Conservation (phyloP, 2,113 vertebrate species). For the Cettia cetti region DNA sequence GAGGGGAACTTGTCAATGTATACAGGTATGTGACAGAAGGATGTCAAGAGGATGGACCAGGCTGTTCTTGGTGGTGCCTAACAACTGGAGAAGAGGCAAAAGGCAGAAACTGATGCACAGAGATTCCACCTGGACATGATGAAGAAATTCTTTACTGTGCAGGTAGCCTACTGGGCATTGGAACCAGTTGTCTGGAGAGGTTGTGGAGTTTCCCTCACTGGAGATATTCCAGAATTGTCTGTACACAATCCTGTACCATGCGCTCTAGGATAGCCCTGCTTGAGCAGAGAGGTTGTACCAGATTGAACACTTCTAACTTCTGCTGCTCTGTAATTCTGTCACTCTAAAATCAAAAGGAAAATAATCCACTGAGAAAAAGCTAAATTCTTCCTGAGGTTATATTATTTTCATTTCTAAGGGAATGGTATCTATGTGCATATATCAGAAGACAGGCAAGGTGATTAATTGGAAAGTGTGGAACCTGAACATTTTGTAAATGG, state of each 20-base stretch:
- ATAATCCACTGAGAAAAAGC: background rate
- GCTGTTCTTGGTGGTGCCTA: accelerated
- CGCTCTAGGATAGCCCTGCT: no score
- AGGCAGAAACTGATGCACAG: background rate
- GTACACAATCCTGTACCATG: background rate
- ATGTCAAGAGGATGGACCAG: background rate
- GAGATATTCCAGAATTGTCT: background rate
- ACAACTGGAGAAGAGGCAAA: background rate
- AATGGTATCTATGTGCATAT: background rate
- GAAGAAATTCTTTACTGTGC: background rate
- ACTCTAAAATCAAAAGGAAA: background rate
- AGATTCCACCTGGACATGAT: background rate
- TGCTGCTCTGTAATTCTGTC: background rate
- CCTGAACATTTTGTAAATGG: background rate
- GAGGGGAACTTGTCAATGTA: background rate
- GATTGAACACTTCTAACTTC: background rate
- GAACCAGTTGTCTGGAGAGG: background rate
- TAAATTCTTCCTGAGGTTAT: background rate
- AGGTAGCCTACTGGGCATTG: background rate
- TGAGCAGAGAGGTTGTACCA: background rate
- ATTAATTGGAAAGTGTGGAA: background rate
- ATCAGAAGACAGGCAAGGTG: background rate
- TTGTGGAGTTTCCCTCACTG: background rate
- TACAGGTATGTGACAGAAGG: background rate
- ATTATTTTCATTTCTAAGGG: background rate